These are phyloP conservation scores for Hiodon tergisus DNA, from an alignment of 2,113 vertebrate genomes.

Conservation along the genomic window DNA sequence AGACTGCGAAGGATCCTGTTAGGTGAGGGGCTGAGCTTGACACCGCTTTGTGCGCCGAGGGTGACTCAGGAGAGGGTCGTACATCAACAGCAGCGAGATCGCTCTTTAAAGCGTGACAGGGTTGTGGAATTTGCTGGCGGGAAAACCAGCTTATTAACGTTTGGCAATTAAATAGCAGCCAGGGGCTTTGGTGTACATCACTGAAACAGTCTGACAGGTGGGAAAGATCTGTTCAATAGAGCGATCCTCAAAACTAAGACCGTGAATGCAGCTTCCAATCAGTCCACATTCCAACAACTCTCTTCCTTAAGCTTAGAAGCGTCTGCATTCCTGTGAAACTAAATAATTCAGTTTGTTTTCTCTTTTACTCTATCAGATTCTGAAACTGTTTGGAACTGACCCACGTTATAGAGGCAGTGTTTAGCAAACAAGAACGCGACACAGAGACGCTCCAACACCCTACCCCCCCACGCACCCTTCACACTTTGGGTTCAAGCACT, in stretches of 20 bases:
- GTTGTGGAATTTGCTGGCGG: conserved; percentile 29
- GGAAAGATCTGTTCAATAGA: conserved; percentile 19
- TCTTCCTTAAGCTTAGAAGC: conserved; percentile 5
- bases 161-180: conserved; percentile 34
- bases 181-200: conserved; percentile 14
- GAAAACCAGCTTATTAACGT: conserved; percentile 28
- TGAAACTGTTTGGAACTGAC: too few species aligned
- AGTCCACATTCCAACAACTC: conserved; percentile 8
- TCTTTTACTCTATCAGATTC: neutral
- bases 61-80: neutral
- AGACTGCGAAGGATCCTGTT: neutral
- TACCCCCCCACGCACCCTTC: too few species aligned
- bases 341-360: conserved; percentile 11
- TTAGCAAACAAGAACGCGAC: too few species aligned
- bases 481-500: too few species aligned
- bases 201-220: conserved; percentile 30
- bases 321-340: conserved; percentile 1
- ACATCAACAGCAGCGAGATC: neutral
- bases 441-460: too few species aligned
- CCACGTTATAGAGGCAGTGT: too few species aligned
- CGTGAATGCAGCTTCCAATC: conserved; percentile 13
- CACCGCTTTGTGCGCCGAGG: neutral
- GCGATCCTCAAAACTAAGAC: conserved; percentile 2
- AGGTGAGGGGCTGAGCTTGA: neutral
- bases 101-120: conserved; percentile 6